A percentile compares a stretch with the other conserved stretches of the same genome.
Evolutionary conservation across 2,113 vertebrate species (phyloP).

Genomic region (Capricornis sumatraensis): DNA sequence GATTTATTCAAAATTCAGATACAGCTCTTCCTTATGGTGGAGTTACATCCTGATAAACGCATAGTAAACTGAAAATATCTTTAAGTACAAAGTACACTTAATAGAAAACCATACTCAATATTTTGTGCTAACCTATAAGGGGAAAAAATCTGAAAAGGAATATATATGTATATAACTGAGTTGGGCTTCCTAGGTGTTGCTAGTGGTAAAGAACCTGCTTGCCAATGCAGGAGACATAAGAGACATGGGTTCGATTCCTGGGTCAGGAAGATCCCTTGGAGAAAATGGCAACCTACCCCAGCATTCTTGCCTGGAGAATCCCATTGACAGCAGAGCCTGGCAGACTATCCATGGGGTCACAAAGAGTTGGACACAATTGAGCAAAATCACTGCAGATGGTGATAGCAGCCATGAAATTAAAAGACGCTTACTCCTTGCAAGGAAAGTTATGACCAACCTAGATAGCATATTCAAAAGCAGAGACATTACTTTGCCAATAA

Average conservation of each 20-base stretch:
- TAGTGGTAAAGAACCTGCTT: not conserved
- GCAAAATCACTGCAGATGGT: too few species aligned
- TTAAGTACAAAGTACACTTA: not conserved
- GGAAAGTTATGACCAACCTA: too few species aligned
- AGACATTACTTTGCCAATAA: too few species aligned
- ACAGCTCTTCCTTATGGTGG: not conserved
- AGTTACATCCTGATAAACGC: not conserved
- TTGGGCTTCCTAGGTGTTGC: not conserved
- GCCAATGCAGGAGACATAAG: not conserved
- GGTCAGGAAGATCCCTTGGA: not conserved
- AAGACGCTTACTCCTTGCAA: too few species aligned
- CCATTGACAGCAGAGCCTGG: not conserved
- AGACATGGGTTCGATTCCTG: fast-evolving
- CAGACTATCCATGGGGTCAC: not conserved
- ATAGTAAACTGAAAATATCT: not conserved
- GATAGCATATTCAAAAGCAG: too few species aligned
- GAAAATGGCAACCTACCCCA: not conserved
- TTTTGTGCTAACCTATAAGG: not conserved
- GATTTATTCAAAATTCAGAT: not conserved
- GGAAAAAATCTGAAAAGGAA: not conserved
- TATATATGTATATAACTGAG: not conserved
- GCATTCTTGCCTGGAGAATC: not conserved
- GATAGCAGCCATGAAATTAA: too few species aligned
- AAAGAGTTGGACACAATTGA: not conserved
- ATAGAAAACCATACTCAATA: not conserved